These are phyloP conservation scores for Phataginus tricuspis DNA, from an alignment of 2,797 vertebrate species.

Conservation along the genomic window DNA sequence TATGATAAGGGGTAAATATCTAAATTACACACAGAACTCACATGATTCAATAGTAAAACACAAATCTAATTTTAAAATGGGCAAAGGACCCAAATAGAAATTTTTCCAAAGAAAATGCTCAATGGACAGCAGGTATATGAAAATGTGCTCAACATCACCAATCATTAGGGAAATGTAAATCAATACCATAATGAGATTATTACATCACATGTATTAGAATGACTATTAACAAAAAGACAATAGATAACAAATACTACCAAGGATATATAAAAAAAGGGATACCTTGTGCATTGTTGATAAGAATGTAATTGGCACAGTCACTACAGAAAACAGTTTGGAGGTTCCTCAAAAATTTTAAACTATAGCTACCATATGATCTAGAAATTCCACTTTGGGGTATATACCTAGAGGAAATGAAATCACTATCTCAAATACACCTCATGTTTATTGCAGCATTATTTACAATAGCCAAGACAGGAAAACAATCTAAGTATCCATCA, in stretches of 20 bases:
- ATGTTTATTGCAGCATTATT: background rate
- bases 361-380: background rate
- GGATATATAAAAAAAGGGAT: background rate
- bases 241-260: background rate
- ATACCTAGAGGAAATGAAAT: background rate
- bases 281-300: background rate
- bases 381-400: background rate
- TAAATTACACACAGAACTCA: background rate
- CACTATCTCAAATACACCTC: background rate
- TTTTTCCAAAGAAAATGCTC: background rate
- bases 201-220: background rate
- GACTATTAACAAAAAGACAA: background rate
- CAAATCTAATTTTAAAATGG: background rate
- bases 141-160: background rate
- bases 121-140: background rate
- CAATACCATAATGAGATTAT: background rate
- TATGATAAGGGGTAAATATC: background rate
- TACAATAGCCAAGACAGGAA: background rate
- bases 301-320: background rate
- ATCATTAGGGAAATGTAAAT: background rate
- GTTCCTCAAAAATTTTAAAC: background rate
- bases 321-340: background rate
- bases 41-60: background rate
- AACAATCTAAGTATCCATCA: background rate
- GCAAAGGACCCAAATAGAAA: background rate